Evolutionary conservation across 30 jellyfish, hydroid and myxozoan species (phyloP).

Genomic region (Aurelia sp.): DNA sequence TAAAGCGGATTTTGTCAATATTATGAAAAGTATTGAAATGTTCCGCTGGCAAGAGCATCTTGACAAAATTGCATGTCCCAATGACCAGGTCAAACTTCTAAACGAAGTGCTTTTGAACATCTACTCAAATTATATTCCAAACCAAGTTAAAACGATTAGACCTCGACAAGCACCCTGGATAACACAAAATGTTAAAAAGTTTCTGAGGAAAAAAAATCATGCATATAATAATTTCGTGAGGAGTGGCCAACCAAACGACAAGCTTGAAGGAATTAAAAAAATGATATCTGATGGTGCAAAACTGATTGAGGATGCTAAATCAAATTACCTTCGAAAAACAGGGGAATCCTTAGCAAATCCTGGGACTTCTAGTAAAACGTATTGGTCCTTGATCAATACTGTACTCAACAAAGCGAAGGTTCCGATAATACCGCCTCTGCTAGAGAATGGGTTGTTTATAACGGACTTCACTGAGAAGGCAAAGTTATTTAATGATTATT

Average conservation of each 20-base stretch:
- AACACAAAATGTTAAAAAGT: constrained; percentile 26
- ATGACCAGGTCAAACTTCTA: constrained; percentile 48
- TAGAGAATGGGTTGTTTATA: constrained; percentile 21
- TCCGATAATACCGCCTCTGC: too few relatives aligned
- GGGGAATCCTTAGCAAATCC: constrained; percentile 56
- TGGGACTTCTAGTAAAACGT: constrained; percentile 14
- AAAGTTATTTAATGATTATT: constrained; percentile 53
- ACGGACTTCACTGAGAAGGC: constrained; percentile 80
- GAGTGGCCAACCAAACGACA: constrained; percentile 37
- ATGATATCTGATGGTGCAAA: constrained; percentile 48
- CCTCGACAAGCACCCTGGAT: constrained; percentile 64
- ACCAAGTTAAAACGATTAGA: constrained; percentile 43
- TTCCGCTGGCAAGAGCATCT: constrained; percentile 45
- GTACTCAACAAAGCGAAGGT: too few relatives aligned
- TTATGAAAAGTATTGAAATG: constrained; percentile 59
- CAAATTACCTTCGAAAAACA: constrained; percentile 31
- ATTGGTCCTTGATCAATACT: too few relatives aligned
- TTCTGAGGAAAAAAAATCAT: constrained; percentile 58
- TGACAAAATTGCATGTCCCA: constrained; percentile 32
- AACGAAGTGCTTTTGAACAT: constrained; percentile 59
- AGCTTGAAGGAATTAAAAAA: background rate
- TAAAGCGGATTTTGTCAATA: constrained; percentile 3
- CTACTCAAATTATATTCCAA: constrained; percentile 45
- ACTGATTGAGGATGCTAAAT: constrained; percentile 50
- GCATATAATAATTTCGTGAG: constrained; percentile 32